Conservation (phyloP, 2,113 vertebrate species). For the Zapornia atra region DNA sequence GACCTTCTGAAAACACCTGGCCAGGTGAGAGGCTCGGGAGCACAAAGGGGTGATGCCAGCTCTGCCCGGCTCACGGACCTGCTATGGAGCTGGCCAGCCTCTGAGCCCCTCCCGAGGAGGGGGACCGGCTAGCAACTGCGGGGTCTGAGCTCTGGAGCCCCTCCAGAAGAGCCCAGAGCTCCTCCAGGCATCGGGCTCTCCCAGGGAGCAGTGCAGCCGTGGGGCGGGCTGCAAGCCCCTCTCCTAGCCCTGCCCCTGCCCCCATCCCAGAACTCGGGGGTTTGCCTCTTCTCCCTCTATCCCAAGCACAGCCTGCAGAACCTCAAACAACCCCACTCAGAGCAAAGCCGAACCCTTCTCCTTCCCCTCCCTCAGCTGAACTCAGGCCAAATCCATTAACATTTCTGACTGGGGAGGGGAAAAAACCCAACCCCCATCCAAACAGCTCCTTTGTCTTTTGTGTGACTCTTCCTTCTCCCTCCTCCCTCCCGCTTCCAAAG, state of each 20-base stretch:
- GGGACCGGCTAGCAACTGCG: rapidly evolving
- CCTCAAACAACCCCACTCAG: conserved; percentile 7
- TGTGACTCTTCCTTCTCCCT: conserved; percentile 10
- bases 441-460: conserved; percentile 42
- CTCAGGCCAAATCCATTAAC: conserved; percentile 28
- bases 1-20: not conserved
- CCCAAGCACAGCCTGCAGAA: not conserved
- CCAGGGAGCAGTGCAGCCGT: rapidly evolving
- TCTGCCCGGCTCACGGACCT: rapidly evolving
- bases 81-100: not conserved
- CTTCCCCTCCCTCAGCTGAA: conserved; percentile 12
- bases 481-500: not conserved
- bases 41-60: not conserved
- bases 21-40: rapidly evolving
- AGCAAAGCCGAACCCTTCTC: not conserved
- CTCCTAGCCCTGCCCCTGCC: too few species aligned
- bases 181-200: not conserved
- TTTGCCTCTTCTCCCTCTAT: not conserved
- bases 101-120: not conserved
- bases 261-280: not conserved
- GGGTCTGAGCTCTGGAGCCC: too few species aligned
- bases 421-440: not conserved
- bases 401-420: conserved; percentile 32
- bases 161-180: too few species aligned
- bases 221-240: too few species aligned